These are phyloP conservation scores for Yponomeuta cagnagella DNA, from an alignment of 2,888 invertebrate genomes.

Conservation along the genomic window DNA sequence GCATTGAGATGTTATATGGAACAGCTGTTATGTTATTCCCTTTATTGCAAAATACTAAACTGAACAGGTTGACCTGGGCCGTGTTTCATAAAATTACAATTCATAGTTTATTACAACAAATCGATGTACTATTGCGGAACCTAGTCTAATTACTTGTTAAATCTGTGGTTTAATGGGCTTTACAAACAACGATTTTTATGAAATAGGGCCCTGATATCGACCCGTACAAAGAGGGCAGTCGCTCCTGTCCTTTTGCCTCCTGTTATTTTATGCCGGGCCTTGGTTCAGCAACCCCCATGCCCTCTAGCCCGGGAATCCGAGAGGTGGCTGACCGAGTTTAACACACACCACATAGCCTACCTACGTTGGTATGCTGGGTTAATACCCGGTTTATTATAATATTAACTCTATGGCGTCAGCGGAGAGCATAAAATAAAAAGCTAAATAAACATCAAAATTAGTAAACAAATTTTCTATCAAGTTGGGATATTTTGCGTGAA, in stretches of 20 bases:
- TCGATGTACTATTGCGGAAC: no score
- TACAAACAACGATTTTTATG: background rate
- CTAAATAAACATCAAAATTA: background rate
- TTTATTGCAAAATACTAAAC: no score
- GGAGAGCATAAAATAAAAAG: background rate
- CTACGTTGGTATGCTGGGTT: background rate
- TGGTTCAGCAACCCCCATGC: background rate
- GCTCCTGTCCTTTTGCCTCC: background rate
- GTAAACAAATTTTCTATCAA: background rate
- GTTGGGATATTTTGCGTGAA: no score
- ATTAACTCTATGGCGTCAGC: background rate
- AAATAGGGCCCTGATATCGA: background rate
- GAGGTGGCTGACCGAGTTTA: constrained; percentile 9
- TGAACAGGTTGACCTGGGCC: no score
- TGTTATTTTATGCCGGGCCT: background rate
- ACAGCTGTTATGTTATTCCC: no score
- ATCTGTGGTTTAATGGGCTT: no score
- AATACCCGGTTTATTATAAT: background rate
- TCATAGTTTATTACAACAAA: no score
- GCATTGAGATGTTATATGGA: no score
- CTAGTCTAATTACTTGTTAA: no score
- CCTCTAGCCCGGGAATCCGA: constrained; percentile 11
- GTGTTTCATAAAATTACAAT: no score
- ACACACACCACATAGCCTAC: background rate
- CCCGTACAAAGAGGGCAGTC: background rate